phyloP scores from a whole-genome alignment of 2,113 vertebrate genomes.

The Otolemur garnettii region DNA sequence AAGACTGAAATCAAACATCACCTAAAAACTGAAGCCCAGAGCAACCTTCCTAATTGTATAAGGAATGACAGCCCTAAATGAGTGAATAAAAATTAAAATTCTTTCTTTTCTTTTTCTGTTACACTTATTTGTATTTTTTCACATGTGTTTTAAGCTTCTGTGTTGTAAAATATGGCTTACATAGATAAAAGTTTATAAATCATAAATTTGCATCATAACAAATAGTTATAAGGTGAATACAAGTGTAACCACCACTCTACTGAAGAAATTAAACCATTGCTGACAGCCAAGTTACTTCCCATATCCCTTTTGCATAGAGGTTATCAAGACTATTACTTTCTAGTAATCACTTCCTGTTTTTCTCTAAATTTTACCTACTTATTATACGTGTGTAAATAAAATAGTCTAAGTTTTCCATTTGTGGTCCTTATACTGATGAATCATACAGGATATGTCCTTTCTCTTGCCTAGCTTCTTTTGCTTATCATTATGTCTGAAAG shows the following conservation, averaged over 20 bases:
- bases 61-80: background rate
- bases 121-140: conserved; percentile 37
- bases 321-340: background rate
- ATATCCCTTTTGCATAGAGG: background rate
- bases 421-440: background rate
- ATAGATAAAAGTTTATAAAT: background rate
- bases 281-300: background rate
- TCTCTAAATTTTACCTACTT: conserved; percentile 14
- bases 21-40: background rate
- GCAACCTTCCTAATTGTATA: background rate
- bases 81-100: conserved; percentile 1
- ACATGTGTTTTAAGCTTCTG: background rate
- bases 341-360: background rate
- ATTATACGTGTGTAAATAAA: conserved; percentile 25
- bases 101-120: background rate
- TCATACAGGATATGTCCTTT: background rate
- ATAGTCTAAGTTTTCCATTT: background rate
- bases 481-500: background rate
- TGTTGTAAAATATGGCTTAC: background rate
- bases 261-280: background rate
- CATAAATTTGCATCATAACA: background rate
- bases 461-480: background rate
- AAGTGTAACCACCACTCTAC: background rate
- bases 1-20: conserved; percentile 24
- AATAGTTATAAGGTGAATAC: background rate